Evolutionary conservation across 2,888 invertebrate genomes (phyloP), one percentile per base, ranked within the genome.

Genomic region (Rhodophaea formosa): DNA sequence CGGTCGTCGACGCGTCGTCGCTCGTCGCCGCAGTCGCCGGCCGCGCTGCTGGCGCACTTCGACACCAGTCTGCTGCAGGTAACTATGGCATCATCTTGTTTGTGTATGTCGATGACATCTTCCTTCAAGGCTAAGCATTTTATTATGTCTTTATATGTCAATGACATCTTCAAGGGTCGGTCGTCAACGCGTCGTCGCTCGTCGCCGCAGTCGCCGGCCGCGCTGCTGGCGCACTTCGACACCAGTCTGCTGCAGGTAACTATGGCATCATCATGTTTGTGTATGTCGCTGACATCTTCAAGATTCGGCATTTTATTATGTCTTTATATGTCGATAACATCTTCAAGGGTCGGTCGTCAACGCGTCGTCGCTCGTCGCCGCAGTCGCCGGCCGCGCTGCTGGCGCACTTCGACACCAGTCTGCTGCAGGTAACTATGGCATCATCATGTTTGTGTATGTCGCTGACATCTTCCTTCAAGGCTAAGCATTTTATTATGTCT

Each of bases 61-160:
- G 95, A 95, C 90, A 94, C 95, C 90, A 94, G 94, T 70, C 93
- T 95, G 70, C 89, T 94, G 75, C 94, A 94, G 93, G 94, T 94
- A 75, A 51, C 47, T 49, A 54, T 30, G 29, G 7, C n/a, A 29
- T 30, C 12, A n/a, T 15, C 8, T 12, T 39, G 12, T 39, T 39
- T 23, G 23, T 23, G 5, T 23, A 23, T 23, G 23, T 23, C 23
- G 23, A 23, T 23, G 23, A 23, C n/a, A n/a, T n/a, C n/a, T n/a
- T n/a, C n/a, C n/a, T n/a, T n/a, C n/a, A n/a, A n/a, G n/a, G n/a
- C n/a, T n/a, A n/a, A n/a, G n/a, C n/a, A n/a, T n/a, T n/a, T n/a
- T n/a, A n/a, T n/a, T n/a, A n/a, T n/a, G n/a, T n/a, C n/a, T n/a
- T n/a, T n/a, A n/a, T n/a, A n/a, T n/a, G n/a, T n/a, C n/a, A n/a